Evolutionary conservation across 2,113 vertebrate species (phyloP).

Genomic region (Tragelaphus scriptus): DNA sequence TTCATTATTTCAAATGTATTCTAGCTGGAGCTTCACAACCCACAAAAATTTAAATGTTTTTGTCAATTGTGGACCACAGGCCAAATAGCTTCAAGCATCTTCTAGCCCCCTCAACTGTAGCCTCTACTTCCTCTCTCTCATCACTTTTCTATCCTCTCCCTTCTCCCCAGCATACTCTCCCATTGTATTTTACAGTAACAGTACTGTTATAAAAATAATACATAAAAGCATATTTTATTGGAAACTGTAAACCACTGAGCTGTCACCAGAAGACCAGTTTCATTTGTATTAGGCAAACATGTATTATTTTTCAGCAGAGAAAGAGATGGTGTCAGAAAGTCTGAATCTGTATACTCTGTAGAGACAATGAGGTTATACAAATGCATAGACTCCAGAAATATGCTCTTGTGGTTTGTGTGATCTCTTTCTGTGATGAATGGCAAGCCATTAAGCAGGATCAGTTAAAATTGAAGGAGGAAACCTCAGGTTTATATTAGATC

Average conservation of each 20-base stretch:
- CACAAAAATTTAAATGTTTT: not conserved
- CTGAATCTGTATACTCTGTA: not conserved
- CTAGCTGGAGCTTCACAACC: not conserved
- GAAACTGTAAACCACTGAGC: not conserved
- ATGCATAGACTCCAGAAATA: constrained; percentile 28
- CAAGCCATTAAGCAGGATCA: not conserved
- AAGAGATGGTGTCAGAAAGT: constrained; percentile 30
- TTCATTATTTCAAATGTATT: constrained; percentile 8
- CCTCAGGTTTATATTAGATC: not conserved
- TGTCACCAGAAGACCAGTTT: not conserved
- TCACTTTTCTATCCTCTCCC: not conserved
- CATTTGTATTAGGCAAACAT: not conserved
- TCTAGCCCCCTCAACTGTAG: not conserved
- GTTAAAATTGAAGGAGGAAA: not conserved
- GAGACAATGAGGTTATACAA: constrained; percentile 55
- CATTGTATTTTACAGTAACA: constrained; percentile 2
- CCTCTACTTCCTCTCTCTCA: not conserved
- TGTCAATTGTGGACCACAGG: not conserved
- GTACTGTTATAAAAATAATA: constrained; percentile 29
- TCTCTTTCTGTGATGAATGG: constrained; percentile 30
- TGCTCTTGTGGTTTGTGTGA: constrained; percentile 10
- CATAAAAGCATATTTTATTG: not conserved
- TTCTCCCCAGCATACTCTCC: not conserved
- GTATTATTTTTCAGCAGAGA: constrained; percentile 34
- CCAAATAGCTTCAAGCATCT: not conserved